These are phyloP conservation scores for Danio albolineatus DNA, from an alignment of 2,797 vertebrate genomes.

Conservation along the genomic window DNA sequence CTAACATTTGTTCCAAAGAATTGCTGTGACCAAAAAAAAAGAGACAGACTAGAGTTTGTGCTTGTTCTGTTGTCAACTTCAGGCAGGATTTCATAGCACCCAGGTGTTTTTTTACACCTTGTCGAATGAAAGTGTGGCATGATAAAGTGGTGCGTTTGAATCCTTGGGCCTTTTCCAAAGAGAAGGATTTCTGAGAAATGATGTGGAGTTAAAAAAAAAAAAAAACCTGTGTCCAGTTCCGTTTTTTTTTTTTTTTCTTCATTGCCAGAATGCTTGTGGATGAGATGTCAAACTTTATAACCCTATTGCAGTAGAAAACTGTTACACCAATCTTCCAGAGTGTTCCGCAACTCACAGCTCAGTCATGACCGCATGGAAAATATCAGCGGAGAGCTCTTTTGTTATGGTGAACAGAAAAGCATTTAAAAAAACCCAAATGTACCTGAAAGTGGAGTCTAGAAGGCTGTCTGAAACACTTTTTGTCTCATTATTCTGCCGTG, in stretches of 20 bases:
- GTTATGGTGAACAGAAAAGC: conserved; percentile 57
- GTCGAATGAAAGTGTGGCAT: conserved; percentile 30
- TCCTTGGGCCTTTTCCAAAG: conserved; percentile 40
- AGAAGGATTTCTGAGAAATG: conserved; percentile 58
- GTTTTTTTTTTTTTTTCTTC: conserved; percentile 59
- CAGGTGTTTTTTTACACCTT: conserved; percentile 39
- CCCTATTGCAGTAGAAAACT: conserved; percentile 54
- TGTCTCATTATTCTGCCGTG: conserved; percentile 43
- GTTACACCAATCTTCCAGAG: conserved; percentile 64
- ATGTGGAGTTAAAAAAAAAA: conserved; percentile 33
- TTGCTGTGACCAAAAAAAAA: conserved; percentile 19
- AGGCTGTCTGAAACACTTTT: conserved; percentile 34
- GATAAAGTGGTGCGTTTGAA: conserved; percentile 34
- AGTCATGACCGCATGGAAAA: conserved; percentile 55
- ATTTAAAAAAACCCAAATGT: conserved; percentile 53
- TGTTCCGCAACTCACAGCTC: conserved; percentile 57
- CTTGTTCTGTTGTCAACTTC: conserved; percentile 30
- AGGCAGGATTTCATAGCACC: conserved; percentile 22
- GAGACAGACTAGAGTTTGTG: conserved; percentile 1
- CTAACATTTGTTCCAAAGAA: conserved; percentile 34
- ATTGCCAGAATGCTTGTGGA: conserved; percentile 58
- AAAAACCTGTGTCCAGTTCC: conserved; percentile 25
- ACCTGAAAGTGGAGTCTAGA: conserved; percentile 48
- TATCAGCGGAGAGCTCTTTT: conserved; percentile 56
- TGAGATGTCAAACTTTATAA: conserved; percentile 59